Evolutionary conservation across 2,888 invertebrate species (phyloP).

Genomic region (Homarus gammarus): DNA sequence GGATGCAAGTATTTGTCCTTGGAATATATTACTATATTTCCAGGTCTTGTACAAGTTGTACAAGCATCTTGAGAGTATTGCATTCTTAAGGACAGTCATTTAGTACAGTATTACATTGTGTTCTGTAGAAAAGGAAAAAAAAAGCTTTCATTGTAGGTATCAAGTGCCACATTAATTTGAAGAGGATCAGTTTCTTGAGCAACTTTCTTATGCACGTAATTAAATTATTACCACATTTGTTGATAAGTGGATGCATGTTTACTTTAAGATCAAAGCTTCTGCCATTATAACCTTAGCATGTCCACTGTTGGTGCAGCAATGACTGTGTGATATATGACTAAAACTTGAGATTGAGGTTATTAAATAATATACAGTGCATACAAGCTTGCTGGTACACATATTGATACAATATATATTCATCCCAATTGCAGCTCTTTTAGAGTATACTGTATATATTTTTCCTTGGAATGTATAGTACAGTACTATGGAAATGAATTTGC

Average conservation of each 20-base stretch:
- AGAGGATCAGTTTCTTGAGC: background rate
- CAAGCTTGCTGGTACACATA: background rate
- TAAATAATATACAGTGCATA: background rate
- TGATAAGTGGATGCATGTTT: conserved; percentile 13
- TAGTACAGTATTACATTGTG: background rate
- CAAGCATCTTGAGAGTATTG: background rate
- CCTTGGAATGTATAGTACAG: background rate
- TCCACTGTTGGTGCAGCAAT: background rate
- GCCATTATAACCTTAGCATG: background rate
- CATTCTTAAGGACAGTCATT: background rate
- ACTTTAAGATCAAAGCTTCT: conserved; percentile 1
- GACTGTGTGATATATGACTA: background rate
- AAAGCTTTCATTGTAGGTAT: background rate
- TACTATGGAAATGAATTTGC: background rate
- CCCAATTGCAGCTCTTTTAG: background rate
- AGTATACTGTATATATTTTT: background rate
- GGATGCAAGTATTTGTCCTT: background rate
- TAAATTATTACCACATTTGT: background rate
- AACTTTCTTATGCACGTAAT: background rate
- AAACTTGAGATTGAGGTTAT: background rate
- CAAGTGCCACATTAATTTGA: background rate
- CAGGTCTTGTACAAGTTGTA: background rate
- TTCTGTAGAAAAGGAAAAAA: background rate
- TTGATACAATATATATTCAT: background rate
- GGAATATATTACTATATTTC: background rate